Base-by-base conservation (phyloP, 2,888 invertebrate species). In the Ariolimax columbianus region DNA sequence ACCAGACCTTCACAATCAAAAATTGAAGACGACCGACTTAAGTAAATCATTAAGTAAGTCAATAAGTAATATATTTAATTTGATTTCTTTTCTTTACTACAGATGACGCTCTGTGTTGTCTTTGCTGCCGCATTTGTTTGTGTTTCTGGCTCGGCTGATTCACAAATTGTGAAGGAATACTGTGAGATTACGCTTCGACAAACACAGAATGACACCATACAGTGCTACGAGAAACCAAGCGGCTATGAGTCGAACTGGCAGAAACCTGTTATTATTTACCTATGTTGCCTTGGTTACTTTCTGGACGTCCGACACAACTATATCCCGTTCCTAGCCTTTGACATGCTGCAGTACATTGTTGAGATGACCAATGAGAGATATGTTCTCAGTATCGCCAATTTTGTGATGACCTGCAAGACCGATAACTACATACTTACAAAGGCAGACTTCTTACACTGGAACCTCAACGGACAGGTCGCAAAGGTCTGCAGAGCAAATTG, bases 221-320 rank as follows among this genome's bases (percentile, higher is more conserved):
- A 43, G 9, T 83, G 83, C 77, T 40, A 36, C 26, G 38, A 70
- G 14, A 78, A 55, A 17, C 68, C 83, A 4, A 14, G 6, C 30
- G n/a, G 23, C 23, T 77, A 55, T 30, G 23, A 1, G 36, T 51
- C 9, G 1, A 47, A 68, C 19, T n/a, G 51, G 6, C 63, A 82
- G 23, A 43, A 63, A 11, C 72, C 79, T 33, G 30, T 47, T 19
- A 30, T 84, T 38, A 51, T 79, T 17, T 84, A 84, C 84, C 26
- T 84, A 30, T 84, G 84, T 66, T 84, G 84, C 36, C 63, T 84
- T 0, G 63, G 73, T 26, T 4, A 11, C 17, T 84, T 84, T n/a
- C 4, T 3, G 1, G 80, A 80, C 9, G 75, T 80, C 14, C 30
- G 19, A 9, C 7, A 43, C 40, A n/a, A 80, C 47, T 84, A 80